Conservation (phyloP, 2,888 invertebrate genomes). For the Amphipyra berbera region DNA sequence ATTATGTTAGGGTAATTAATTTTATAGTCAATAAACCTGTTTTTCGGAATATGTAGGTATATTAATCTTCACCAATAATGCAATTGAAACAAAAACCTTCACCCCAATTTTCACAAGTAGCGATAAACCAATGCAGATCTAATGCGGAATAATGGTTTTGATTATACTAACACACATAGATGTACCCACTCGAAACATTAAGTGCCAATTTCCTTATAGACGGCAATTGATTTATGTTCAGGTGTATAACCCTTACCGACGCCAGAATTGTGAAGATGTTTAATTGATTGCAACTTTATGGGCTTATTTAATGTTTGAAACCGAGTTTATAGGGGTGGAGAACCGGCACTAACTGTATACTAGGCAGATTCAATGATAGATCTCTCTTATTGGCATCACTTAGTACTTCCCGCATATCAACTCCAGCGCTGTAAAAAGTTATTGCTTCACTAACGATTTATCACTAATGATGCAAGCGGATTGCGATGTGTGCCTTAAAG, state of each 20-base stretch:
- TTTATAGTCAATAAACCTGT: no score
- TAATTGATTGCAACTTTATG: conserved; percentile 69
- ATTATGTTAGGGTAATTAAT: no score
- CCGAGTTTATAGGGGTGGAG: conserved; percentile 59
- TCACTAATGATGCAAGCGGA: conserved; percentile 57
- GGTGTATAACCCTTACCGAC: conserved; percentile 55
- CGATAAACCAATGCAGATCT: conserved; percentile 13
- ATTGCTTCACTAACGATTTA: conserved; percentile 66
- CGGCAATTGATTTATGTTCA: conserved; percentile 66
- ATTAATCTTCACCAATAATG: neutral
- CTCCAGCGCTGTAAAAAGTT: conserved; percentile 62
- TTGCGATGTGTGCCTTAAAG: conserved; percentile 24
- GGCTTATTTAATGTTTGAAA: conserved; percentile 63
- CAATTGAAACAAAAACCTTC: neutral
- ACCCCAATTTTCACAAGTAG: neutral
- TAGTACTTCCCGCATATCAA: conserved; percentile 64
- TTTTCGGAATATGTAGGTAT: no score
- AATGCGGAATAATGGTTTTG: conserved; percentile 27
- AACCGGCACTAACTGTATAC: conserved; percentile 55
- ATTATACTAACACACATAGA: conserved; percentile 25
- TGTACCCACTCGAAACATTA: conserved; percentile 56
- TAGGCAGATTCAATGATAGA: conserved; percentile 58
- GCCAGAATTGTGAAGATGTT: conserved; percentile 63
- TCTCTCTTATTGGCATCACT: conserved; percentile 61
- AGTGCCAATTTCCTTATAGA: conserved; percentile 67